Conservation (phyloP, 1,140 invertebrate genomes). For the Stegodyphus mimosarum region DNA sequence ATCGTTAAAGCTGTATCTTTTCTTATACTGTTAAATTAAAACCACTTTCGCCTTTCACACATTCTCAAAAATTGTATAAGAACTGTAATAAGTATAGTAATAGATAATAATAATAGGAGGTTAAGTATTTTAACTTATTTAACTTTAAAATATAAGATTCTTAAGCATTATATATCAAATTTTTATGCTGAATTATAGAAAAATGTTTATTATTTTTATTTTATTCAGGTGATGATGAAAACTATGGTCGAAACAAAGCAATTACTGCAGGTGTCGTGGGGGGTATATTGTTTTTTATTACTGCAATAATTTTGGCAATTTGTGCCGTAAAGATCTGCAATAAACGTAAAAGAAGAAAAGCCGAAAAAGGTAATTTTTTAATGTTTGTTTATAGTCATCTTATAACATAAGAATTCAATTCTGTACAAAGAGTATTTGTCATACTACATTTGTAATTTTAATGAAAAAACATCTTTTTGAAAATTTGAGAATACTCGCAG, state of each 20-base stretch:
- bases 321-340: constrained; percentile 97
- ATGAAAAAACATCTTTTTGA: too few species aligned
- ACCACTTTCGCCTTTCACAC: too few species aligned
- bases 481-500: too few species aligned
- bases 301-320: constrained; percentile 93
- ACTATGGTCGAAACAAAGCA: constrained; percentile 38
- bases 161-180: not conserved
- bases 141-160: not conserved
- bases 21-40: too few species aligned
- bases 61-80: not conserved
- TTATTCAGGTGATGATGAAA: constrained; percentile 46
- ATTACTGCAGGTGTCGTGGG: constrained; percentile 84
- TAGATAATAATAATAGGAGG: too few species aligned
- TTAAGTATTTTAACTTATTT: too few species aligned
- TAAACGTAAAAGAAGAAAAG: constrained; percentile 93
- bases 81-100: not conserved
- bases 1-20: too few species aligned
- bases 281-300: constrained; percentile 94
- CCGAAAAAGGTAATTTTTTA: constrained; percentile 87
- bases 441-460: too few species aligned
- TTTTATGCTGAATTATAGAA: too few species aligned
- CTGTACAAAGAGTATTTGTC: not conserved
- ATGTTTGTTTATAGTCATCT: not conserved
- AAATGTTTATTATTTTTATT: not conserved
- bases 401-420: constrained; percentile 54